These are phyloP conservation scores for Tamandua tetradactyla DNA, from an alignment of 2,797 vertebrate genomes.

Conservation along the genomic window DNA sequence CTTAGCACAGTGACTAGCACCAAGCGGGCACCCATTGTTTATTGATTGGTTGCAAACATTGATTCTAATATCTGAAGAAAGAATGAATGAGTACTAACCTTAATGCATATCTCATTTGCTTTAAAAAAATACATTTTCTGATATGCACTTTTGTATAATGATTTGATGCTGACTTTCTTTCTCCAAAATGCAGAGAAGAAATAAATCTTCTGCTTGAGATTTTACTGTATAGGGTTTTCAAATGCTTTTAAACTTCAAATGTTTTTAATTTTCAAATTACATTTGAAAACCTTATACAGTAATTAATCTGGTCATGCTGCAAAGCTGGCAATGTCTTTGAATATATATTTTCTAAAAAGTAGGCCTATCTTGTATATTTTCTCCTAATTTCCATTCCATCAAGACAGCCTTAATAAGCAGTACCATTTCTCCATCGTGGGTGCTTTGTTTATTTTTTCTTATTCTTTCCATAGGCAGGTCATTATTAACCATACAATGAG, in stretches of 20 bases:
- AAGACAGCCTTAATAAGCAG: neutral
- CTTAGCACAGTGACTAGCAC: neutral
- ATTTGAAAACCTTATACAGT: no score
- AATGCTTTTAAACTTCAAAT: no score
- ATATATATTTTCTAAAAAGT: constrained; percentile 58
- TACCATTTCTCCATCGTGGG: constrained; percentile 28
- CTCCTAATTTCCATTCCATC: constrained; percentile 59
- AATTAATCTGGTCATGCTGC: constrained; percentile 34
- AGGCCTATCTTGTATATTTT: constrained; percentile 9
- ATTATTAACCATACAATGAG: constrained; percentile 56
- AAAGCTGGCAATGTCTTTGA: constrained; percentile 43
- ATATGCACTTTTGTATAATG: neutral
- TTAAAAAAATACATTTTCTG: neutral
- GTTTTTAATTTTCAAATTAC: no score
- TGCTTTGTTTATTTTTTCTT: constrained; percentile 42
- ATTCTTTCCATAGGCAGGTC: neutral
- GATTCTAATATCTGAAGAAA: neutral
- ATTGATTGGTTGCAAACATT: neutral
- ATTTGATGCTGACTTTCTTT: neutral
- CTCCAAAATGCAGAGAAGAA: neutral
- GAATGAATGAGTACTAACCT: neutral
- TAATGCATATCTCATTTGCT: neutral
- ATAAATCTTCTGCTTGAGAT: constrained; percentile 28
- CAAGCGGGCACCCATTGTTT: neutral
- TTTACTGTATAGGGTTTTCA: constrained; percentile 38